phyloP scores from a whole-genome alignment of 2,797 vertebrate species.

The Oceanodroma leucorhoa region DNA sequence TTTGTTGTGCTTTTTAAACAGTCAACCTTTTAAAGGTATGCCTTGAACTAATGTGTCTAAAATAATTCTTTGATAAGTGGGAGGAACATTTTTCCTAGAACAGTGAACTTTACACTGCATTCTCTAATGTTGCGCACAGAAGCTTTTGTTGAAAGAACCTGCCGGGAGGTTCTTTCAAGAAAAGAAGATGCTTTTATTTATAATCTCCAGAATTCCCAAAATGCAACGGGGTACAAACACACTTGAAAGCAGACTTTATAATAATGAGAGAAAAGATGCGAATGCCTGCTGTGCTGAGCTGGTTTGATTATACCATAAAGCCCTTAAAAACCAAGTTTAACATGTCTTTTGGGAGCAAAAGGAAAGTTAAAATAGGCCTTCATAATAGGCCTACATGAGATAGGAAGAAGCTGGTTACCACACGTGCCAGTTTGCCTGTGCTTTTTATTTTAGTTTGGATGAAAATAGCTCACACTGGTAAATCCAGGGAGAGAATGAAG shows the following conservation, averaged over 20 bases:
- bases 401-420: neutral
- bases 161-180: neutral
- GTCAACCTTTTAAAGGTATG: neutral
- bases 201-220: slow-evolving; percentile 31
- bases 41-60: neutral
- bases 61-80: neutral
- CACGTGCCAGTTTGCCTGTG: neutral
- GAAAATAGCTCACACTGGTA: slow-evolving; percentile 10
- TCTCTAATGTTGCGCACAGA: neutral
- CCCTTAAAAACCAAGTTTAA: slow-evolving; percentile 22
- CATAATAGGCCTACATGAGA: neutral
- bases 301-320: neutral
- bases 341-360: neutral
- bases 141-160: slow-evolving; percentile 40
- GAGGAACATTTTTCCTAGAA: neutral
- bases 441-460: slow-evolving; percentile 1
- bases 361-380: neutral
- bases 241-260: slow-evolving; percentile 27
- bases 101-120: neutral
- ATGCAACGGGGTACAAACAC: neutral
- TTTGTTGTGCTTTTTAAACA: neutral
- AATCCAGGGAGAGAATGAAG: neutral
- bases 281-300: slow-evolving; percentile 13
- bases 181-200: slow-evolving; percentile 47
- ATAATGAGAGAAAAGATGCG: slow-evolving; percentile 10